Base-by-base conservation (phyloP, 2,113 vertebrate genomes). In the Tyto alba region DNA sequence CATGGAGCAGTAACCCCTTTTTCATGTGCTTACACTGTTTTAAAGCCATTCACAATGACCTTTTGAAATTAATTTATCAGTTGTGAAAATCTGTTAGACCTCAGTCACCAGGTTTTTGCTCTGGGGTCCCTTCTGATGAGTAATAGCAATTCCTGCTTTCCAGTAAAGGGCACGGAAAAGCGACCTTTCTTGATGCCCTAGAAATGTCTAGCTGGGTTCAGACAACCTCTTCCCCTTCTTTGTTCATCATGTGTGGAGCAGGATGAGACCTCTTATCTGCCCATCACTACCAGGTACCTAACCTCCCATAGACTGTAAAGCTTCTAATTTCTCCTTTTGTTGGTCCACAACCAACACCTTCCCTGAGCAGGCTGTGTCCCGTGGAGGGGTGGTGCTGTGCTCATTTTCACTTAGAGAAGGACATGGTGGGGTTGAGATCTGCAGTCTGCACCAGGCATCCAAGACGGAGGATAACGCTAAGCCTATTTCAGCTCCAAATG, bases 41-140 rank as follows among this genome's bases (percentile, higher is more conserved):
- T 0, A 57, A 68, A 78, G 66, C 60, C 25, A 12, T 45, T 72
- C 59, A 71, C 32, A 50, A 36, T 4, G 47, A 80, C 86, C 63
- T 91, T 92, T 83, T 40, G 41, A 77, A 72, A 85, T 66, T 45
- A 68, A 77, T 88, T 77, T 69, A 30, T 85, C 40, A 45, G 29
- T 16, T 75, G 60, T 60, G 64, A 93, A 76, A 34, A 50, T 67
- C 50, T 55, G 34, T 30, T 64, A 64, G 88, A 52, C 85, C 60
- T 87, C 2, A 0, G 77, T 13, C 40, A 15, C 6, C 2, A 13
- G 27, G 7, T 15, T 59, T 80, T 16, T 73, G 72, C 79, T 55
- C 36, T 0, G 1, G 20, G 41, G 32, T 74, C 50, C 23, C 36
- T 7, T 41, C 38, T 56, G 80, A 30, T 52, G 55, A 77, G 26